Evolutionary conservation across 2,797 vertebrate species (phyloP).

Genomic region (Prunella strophiata): DNA sequence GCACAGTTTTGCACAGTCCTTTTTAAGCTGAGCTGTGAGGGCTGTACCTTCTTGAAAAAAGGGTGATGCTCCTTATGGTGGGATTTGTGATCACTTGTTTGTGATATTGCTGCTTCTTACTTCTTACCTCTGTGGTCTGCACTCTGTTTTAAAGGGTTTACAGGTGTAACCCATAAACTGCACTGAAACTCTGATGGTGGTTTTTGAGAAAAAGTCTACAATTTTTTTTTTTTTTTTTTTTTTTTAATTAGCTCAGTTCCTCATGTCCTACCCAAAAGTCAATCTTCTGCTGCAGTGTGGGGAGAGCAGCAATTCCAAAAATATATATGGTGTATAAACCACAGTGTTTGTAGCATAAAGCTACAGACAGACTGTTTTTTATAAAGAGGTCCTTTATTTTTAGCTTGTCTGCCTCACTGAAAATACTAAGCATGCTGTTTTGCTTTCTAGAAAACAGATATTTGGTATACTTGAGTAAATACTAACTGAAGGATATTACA

Average conservation of each 20-base stretch:
- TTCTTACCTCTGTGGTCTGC: not conserved
- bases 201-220: not conserved
- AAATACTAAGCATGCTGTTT: not conserved
- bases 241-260: not conserved
- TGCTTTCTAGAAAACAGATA: not conserved
- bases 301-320: not conserved
- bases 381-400: not conserved
- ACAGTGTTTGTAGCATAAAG: not conserved
- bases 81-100: not conserved
- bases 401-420: not conserved
- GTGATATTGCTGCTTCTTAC: not conserved
- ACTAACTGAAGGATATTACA: not conserved
- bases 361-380: not conserved
- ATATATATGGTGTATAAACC: not conserved
- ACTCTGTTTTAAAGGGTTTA: not conserved
- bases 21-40: not conserved
- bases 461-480: not conserved
- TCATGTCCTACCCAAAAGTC: not conserved
- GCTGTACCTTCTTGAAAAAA: not conserved
- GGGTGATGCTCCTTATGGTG: not conserved
- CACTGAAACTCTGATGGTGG: not conserved
- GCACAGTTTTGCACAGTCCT: not conserved
- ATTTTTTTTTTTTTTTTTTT: no score
- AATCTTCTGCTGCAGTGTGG: not conserved
- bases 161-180: not conserved